Conservation (phyloP, 1,140 invertebrate species). For the Pantala flavescens region DNA sequence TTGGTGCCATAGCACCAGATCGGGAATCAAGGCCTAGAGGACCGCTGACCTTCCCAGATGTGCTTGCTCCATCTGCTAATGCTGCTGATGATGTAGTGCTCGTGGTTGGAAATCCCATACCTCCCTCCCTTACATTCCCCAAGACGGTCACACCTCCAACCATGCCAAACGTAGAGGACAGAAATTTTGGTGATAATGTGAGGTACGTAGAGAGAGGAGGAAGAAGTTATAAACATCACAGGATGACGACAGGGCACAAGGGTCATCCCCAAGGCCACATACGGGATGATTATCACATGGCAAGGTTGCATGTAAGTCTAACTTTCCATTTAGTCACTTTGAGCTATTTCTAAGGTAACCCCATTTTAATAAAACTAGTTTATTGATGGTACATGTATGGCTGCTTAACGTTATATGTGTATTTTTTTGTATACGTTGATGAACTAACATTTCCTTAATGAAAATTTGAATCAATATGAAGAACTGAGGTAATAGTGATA, state of each 20-base stretch:
- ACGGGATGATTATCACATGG: neutral
- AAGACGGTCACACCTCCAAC: neutral
- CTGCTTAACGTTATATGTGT: too few species aligned
- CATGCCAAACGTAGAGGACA: neutral
- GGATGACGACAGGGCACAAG: neutral
- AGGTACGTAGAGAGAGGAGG: neutral
- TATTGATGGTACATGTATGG: too few species aligned
- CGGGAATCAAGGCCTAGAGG: constrained; percentile 5
- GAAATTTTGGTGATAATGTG: constrained; percentile 3
- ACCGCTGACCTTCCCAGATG: neutral
- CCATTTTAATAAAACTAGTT: too few species aligned
- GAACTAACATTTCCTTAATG: too few species aligned
- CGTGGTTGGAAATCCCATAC: neutral
- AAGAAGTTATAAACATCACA: neutral
- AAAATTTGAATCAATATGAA: too few species aligned
- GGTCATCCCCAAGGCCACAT: neutral
- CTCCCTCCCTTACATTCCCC: neutral
- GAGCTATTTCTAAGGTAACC: neutral
- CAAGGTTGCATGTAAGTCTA: neutral
- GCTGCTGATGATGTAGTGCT: neutral
- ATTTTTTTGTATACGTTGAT: too few species aligned
- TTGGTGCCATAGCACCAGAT: neutral
- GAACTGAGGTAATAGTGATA: too few species aligned
- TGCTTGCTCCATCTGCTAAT: constrained; percentile 14
- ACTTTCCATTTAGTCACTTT: neutral